Evolutionary conservation across 2,888 invertebrate genomes (phyloP).

Genomic region (Cynaeus angustus): DNA sequence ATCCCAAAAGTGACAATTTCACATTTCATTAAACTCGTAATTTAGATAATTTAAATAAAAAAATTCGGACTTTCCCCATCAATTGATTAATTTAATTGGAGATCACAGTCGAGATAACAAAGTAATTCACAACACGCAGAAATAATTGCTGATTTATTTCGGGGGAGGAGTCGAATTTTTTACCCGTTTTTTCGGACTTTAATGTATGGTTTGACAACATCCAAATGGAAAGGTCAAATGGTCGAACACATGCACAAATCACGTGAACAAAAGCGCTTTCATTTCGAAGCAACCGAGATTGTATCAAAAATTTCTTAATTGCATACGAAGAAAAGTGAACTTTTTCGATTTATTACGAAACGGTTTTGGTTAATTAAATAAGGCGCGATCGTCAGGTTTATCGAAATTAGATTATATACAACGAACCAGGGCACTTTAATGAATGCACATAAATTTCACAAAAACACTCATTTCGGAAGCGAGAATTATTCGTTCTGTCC

Average conservation of each 20-base stretch:
- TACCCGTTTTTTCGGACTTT: conserved; percentile 33
- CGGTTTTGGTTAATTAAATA: conserved; percentile 26
- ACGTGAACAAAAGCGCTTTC: conserved; percentile 50
- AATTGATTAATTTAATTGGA: conserved; percentile 42
- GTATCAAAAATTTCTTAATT: conserved; percentile 42
- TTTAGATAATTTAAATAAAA: conserved; percentile 36
- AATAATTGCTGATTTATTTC: conserved; percentile 39
- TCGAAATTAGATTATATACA: conserved; percentile 1
- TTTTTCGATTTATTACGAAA: conserved; percentile 37
- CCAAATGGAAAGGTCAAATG: conserved; percentile 49
- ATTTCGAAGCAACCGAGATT: conserved; percentile 38
- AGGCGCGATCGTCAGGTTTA: conserved; percentile 13
- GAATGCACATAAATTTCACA: conserved; percentile 12
- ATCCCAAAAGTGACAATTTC: conserved; percentile 44
- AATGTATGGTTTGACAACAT: conserved; percentile 41
- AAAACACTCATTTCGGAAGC: not conserved
- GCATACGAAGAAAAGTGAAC: conserved; percentile 36
- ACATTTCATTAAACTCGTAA: conserved; percentile 34
- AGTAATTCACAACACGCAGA: conserved; percentile 23
- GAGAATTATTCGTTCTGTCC: too few species aligned
- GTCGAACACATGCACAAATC: conserved; percentile 46
- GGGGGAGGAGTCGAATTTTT: conserved; percentile 38
- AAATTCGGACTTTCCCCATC: conserved; percentile 38
- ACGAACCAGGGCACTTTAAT: not conserved
- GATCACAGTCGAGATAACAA: conserved; percentile 42